Base-by-base conservation (phyloP, 2,797 vertebrate species). In the Tapera naevia region DNA sequence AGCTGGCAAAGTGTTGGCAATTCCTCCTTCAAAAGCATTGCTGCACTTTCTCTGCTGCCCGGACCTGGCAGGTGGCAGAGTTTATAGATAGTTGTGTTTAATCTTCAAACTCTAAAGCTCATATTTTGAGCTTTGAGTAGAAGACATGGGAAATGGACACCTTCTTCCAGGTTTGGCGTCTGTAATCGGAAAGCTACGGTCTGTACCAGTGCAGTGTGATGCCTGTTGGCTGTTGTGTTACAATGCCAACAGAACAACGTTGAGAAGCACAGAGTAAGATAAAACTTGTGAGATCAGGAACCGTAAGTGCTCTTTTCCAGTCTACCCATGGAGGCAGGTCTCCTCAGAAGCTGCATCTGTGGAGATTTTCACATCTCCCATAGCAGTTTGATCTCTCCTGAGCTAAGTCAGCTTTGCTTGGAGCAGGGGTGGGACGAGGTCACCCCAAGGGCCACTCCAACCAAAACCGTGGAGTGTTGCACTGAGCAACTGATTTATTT, bases 201-300 rank as follows among this genome's bases (percentile, higher is more conserved):
- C 9, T 61, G 35, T 7, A 9, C 1, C 0, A 0, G 4, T 33
- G 74, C 27, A 11, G 48, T 1, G 0, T 13, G 65, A 22, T 50
- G 46, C 64, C 43, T 7, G 15, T 12, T 35, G 57, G 33, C 58
- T 15, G 5, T 37, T 43, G 18, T 0, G 0, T 19, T 72, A 21
- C 41, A 11, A 2, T 9, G n/a, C 58, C 37, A 41, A 10, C 27
- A 58, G 16, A 35, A n/a, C 17, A 2, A 17, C 1, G 0, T 7
- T 32, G 64, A 25, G 70, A n/a, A 85, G 57, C 45, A 16, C 0
- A 19, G 3, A 27, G 35, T 5, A 30, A 1, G 37, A 6, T 2
- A 16, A 48, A 22, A 43, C 46, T 41, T 54, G 33, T 17, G 58
- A 54, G 54, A 24, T 33, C 21, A 51, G 81, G 46, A 14, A 14